Evolutionary conservation across 2,113 vertebrate species (phyloP).

Genomic region (Glareola pratincola): DNA sequence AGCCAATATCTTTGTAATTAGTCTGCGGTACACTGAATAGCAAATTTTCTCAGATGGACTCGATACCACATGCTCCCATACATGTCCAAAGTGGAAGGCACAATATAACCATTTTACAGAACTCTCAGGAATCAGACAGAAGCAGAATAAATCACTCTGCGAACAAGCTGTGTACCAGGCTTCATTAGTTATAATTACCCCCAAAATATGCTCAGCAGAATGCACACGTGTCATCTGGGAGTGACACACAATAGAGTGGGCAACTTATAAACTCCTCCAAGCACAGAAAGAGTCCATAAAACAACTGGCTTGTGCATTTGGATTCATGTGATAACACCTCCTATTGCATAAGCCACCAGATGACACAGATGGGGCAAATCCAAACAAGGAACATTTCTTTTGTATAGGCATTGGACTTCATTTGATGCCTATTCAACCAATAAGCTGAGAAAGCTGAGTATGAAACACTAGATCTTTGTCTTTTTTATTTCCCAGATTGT

Average conservation of each 20-base stretch:
- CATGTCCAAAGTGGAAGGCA: constrained; percentile 47
- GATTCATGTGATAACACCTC: constrained; percentile 86
- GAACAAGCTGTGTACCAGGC: constrained; percentile 84
- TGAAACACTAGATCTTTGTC: constrained; percentile 77
- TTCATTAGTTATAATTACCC: constrained; percentile 98
- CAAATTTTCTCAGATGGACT: constrained; percentile 46
- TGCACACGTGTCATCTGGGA: constrained; percentile 92
- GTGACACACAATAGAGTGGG: constrained; percentile 85
- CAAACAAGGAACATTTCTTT: constrained; percentile 87
- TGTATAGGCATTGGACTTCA: constrained; percentile 84
- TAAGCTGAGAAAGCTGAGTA: constrained; percentile 85
- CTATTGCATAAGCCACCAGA: constrained; percentile 92
- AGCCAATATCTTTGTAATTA: constrained; percentile 41
- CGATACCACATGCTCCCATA: constrained; percentile 39
- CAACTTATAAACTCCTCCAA: constrained; percentile 95
- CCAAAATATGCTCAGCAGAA: constrained; percentile 91
- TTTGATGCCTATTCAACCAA: constrained; percentile 90
- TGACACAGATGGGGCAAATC: constrained; percentile 95
- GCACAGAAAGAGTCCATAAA: constrained; percentile 95
- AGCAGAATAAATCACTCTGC: constrained; percentile 83
- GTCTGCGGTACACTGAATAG: constrained; percentile 26
- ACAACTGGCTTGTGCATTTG: constrained; percentile 87
- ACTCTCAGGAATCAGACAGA: constrained; percentile 69
- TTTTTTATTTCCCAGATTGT: constrained; percentile 77
- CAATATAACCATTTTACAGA: constrained; percentile 66